Evolutionary conservation across 2,888 invertebrate species (phyloP), one percentile per base, ranked within the genome.

Genomic region (Nomada fucata): DNA sequence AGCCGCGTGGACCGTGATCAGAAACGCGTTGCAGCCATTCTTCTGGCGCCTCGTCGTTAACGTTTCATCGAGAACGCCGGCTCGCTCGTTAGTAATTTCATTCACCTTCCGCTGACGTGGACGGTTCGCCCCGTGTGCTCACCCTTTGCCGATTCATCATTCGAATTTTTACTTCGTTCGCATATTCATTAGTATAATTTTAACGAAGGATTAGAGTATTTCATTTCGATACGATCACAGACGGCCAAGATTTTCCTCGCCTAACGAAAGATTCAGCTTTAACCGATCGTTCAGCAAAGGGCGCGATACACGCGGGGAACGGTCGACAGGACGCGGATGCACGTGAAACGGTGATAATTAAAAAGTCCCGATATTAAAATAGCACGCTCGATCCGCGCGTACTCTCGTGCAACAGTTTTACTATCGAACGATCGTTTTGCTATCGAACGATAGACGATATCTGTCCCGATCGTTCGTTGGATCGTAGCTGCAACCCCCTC

Each of bases 331-430:
- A 5, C 36, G 36, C 5, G 53, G 57, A 36, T 47, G 42, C 69
- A 65, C 71, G 86, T 68, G 71, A 81, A 82, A 84, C 63, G 79
- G 82, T 86, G 87, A 86, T 86, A 84, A 68, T 79, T 75, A 36
- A 36, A 36, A 7, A 36, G 36, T 36, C 36, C 23, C 64, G 69
- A 44, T 50, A 44, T 80, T 52, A 59, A 53, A 26, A n/a, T 60
- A 60, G 57, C 67, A 26, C 55, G 72, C 77, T 72, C 68, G 70
- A 74, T 79, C 70, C 63, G n/a, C 57, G 9, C 13, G 20, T 53
- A 11, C 11, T 20, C 44, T 44, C 44, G 44, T 72, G 72, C 68
- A 47, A 69, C 72, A 69, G 36, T 26, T 47, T 64, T 53, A 47
- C 36, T 72, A 36, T 47, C 61, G 67, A 61, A 61, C 36, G 73